These are phyloP conservation scores for Mormyrus hasselquistii DNA, from an alignment of 2,797 vertebrate species.

Conservation along the genomic window DNA sequence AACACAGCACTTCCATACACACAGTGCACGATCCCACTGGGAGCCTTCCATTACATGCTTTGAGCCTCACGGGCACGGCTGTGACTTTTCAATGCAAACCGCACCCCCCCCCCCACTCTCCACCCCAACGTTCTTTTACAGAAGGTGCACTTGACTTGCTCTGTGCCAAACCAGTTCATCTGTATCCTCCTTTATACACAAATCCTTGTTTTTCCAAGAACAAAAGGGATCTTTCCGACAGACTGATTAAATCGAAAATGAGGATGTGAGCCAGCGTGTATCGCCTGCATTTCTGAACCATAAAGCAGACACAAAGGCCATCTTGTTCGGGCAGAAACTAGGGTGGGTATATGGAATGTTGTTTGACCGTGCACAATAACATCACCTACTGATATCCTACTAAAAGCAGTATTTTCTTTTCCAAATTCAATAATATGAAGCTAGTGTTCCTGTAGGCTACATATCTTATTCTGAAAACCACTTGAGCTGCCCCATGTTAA, in stretches of 20 bases:
- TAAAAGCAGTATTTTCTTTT: not conserved
- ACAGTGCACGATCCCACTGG: not conserved
- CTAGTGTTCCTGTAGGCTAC: not conserved
- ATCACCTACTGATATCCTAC: not conserved
- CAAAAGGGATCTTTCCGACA: conserved; percentile 6
- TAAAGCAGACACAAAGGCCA: not conserved
- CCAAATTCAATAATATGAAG: not conserved
- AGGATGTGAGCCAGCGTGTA: not conserved
- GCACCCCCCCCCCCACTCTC: not conserved
- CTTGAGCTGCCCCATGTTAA: not conserved
- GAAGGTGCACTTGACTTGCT: not conserved
- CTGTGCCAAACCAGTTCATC: not conserved
- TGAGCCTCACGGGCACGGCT: not conserved
- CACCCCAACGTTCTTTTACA: not conserved
- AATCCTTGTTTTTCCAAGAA: not conserved
- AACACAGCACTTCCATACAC: not conserved
- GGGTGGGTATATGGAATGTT: conserved; percentile 2
- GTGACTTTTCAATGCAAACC: not conserved
- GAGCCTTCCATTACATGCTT: not conserved
- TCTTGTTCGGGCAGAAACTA: not conserved
- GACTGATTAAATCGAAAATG: not conserved
- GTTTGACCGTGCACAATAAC: not conserved
- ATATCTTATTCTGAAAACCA: not conserved
- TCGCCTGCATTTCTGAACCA: not conserved
- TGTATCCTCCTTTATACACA: not conserved